Percentiles rank a stretch among this genome's conserved stretches.
phyloP scores from a whole-genome alignment of 2,888 invertebrate species.

The Masnerella sp. region DNA sequence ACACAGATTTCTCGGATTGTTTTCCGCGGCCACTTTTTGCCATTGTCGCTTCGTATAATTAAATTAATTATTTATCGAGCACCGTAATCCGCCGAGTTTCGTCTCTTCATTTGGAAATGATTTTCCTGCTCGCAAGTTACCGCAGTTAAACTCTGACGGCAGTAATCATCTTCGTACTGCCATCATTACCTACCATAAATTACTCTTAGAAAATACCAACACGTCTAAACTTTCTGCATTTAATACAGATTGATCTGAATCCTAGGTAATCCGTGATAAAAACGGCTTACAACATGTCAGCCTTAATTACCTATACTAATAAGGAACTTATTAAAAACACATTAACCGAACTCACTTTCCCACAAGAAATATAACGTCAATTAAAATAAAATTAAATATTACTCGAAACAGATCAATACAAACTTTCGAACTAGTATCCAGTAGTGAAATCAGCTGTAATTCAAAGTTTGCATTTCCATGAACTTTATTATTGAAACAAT shows the following conservation, averaged over 20 bases:
- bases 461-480: too few relatives aligned
- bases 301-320: constrained; percentile 23
- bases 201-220: constrained; percentile 50
- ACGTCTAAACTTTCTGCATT: constrained; percentile 46
- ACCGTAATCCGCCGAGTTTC: constrained; percentile 20
- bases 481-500: too few relatives aligned
- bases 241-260: constrained; percentile 46
- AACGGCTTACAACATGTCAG: constrained; percentile 18
- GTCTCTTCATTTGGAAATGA: constrained; percentile 31
- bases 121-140: constrained; percentile 35
- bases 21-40: background rate
- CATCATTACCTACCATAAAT: constrained; percentile 42
- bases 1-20: too few relatives aligned
- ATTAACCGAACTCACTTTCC: background rate
- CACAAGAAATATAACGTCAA: background rate
- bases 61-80: constrained; percentile 2
- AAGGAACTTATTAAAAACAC: constrained; percentile 4
- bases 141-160: constrained; percentile 21
- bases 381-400: background rate
- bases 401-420: too few relatives aligned
- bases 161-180: constrained; percentile 40
- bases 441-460: too few relatives aligned
- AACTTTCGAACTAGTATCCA: too few relatives aligned
- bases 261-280: constrained; percentile 28
- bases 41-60: background rate